Evolutionary conservation across 2,797 vertebrate species (phyloP), one percentile per base, ranked within the genome.

Genomic region (Etheostoma perlongum): DNA sequence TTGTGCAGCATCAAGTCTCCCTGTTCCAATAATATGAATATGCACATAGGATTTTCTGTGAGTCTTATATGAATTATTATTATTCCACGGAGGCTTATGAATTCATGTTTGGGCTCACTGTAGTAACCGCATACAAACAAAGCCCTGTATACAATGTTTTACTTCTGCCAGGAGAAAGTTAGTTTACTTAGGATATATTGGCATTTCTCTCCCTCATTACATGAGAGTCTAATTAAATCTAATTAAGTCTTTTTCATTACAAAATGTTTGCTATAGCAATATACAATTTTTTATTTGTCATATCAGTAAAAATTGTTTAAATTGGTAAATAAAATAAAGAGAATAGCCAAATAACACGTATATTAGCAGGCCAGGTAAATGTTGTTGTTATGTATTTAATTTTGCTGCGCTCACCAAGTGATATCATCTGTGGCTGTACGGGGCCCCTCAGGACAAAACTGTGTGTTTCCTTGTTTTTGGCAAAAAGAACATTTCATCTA

Each of bases 401-500:
- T 27, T 55, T 4, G 10, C 11, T 49, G 2, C 33, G 25, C 18
- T 42, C 61, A 48, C 11, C 25, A 44, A 48, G n/a, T 3, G 25
- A 4, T 33, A 16, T 44, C 23, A 55, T 10, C 15, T 58, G 1
- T 57, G 23, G 44, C 4, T 42, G 19, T 27, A 18, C 67, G 79
- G 61, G 36, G 10, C 33, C 47, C 64, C 55, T 59, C 14, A 60
- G 30, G 25, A 74, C 61, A 67, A n/a, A 61, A 44, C 23, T 21
- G 54, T 67, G 53, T 61, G 52, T 63, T 74, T 74, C 44, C 74
- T 59, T 71, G 60, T 81, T 85, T 81, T 81, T 10, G 61, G 40
- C 67, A 7, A 60, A 68, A 74, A 72, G 33, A 83, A 61, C 55
- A 74, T 42, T 58, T 76, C 47, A 30, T 74, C 52, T 83, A 83